Percentiles rank a stretch among this genome's conserved stretches.
Conservation (phyloP, 2,888 invertebrate species). For the Epirrita christyi region DNA sequence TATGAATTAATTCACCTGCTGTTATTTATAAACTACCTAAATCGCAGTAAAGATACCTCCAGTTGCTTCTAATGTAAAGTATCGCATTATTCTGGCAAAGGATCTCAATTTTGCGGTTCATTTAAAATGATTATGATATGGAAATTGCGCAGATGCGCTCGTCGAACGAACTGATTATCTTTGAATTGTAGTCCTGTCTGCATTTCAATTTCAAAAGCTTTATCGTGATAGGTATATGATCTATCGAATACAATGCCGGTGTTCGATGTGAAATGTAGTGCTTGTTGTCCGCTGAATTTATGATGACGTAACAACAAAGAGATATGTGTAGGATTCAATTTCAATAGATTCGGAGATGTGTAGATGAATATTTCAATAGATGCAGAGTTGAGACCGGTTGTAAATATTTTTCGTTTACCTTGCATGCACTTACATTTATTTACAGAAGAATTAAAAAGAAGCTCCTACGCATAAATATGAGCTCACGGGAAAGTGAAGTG, state of each 20-base stretch:
- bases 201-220: conserved; percentile 38
- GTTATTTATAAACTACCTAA: conserved; percentile 72
- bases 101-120: conserved; percentile 61
- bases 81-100: conserved; percentile 52
- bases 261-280: conserved; percentile 55
- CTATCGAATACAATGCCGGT: conserved; percentile 38
- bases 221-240: conserved; percentile 33
- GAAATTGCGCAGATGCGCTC: conserved; percentile 36
- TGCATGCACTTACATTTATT: neutral
- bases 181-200: conserved; percentile 34
- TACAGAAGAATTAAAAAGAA: conserved; percentile 3
- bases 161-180: conserved; percentile 32
- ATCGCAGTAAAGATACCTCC: conserved; percentile 75
- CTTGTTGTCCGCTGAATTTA: conserved; percentile 55
- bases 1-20: conserved; percentile 77
- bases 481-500: conserved; percentile 31
- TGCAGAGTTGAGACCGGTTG: conserved; percentile 27
- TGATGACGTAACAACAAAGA: conserved; percentile 56
- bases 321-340: conserved; percentile 40
- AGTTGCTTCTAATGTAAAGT: conserved; percentile 53
- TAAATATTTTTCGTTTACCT: conserved; percentile 20
- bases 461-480: conserved; percentile 18
- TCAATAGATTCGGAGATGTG: conserved; percentile 25
- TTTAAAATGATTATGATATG: conserved; percentile 56
- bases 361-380: too few relatives aligned